phyloP scores from a whole-genome alignment of 2,113 vertebrate species.

The Pedetes capensis region DNA sequence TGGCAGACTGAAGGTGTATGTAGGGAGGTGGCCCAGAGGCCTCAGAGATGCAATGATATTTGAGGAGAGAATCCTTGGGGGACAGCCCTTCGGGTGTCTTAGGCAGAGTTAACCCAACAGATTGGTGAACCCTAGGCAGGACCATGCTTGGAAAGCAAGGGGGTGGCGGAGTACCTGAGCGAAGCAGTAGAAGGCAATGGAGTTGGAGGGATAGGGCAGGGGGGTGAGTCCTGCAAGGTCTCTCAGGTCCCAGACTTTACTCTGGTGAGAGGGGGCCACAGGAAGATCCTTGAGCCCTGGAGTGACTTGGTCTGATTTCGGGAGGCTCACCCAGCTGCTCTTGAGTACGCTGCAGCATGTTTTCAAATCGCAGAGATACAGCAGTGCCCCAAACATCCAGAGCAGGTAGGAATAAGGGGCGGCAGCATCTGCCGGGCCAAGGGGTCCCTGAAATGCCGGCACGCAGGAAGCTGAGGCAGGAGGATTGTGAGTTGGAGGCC shows the following conservation, averaged over 20 bases:
- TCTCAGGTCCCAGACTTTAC: neutral
- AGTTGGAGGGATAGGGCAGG: neutral
- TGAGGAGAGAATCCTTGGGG: no score
- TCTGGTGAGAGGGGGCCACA: neutral
- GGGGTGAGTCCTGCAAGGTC: rapidly evolving
- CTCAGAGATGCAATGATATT: neutral
- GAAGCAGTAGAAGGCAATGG: neutral
- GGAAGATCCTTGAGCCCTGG: neutral
- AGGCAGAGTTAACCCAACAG: neutral
- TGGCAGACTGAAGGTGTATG: neutral
- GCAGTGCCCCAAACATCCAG: rapidly evolving
- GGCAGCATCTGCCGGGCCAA: no score
- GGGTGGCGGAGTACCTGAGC: neutral
- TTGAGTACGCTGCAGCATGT: neutral
- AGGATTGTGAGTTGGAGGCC: no score
- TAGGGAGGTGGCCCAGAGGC: neutral
- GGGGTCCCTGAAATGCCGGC: no score
- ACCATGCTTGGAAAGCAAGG: neutral
- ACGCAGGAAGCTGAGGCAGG: no score
- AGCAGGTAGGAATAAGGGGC: rapidly evolving
- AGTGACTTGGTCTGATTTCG: neutral
- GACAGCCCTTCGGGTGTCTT: neutral
- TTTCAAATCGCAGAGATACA: neutral
- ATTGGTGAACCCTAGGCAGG: neutral
- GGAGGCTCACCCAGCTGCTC: neutral